These are phyloP conservation scores for Drosophila eugracilis DNA, from an alignment of 1,140 invertebrate genomes.

Conservation along the genomic window DNA sequence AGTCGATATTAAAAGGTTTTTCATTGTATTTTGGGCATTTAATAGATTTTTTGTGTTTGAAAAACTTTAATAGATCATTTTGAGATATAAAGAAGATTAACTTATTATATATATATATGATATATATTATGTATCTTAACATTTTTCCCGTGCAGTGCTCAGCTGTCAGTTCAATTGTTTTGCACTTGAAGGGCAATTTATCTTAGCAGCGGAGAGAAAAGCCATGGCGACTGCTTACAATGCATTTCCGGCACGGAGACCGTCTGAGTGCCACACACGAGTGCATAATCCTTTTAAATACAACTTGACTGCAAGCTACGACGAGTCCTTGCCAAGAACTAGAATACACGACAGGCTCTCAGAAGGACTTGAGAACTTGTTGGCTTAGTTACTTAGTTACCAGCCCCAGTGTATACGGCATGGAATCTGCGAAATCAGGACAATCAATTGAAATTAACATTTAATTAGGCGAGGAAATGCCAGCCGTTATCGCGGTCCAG, in stretches of 20 bases:
- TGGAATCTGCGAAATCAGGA: constrained; percentile 33
- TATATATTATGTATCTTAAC: background rate
- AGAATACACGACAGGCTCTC: constrained; percentile 28
- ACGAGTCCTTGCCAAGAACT: constrained; percentile 47
- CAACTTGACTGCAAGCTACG: constrained; percentile 55
- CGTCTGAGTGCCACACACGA: constrained; percentile 59
- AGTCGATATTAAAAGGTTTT: too few species aligned
- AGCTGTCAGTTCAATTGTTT: constrained; percentile 72
- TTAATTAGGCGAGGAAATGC: constrained; percentile 71
- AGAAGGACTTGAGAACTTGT: constrained; percentile 29
- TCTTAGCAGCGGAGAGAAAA: constrained; percentile 50
- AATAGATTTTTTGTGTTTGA: too few species aligned
- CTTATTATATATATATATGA: background rate
- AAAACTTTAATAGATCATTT: too few species aligned
- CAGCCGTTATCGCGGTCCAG: constrained; percentile 46
- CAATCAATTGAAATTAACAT: constrained; percentile 78
- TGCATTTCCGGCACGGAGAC: constrained; percentile 62
- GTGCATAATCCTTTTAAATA: constrained; percentile 81
- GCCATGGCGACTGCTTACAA: constrained; percentile 67
- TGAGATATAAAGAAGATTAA: too few species aligned
- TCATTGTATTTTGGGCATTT: too few species aligned
- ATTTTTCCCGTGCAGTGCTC: constrained; percentile 16
- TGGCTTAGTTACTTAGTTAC: constrained; percentile 36
- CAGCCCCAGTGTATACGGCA: background rate
- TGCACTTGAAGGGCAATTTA: constrained; percentile 75